These are phyloP conservation scores for Pollenia amentaria DNA, from an alignment of 2,888 invertebrate genomes.

Conservation along the genomic window DNA sequence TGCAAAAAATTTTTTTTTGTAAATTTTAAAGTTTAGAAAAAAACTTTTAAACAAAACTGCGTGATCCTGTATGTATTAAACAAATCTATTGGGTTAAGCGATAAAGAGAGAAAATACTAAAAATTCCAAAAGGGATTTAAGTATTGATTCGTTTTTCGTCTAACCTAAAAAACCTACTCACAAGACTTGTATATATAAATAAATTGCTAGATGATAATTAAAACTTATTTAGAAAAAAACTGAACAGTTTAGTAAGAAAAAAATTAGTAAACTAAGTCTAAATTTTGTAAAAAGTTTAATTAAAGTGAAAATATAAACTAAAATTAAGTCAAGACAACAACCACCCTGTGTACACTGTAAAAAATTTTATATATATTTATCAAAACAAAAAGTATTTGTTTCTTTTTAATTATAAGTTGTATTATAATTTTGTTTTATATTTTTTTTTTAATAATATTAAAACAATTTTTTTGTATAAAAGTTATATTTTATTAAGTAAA, in stretches of 20 bases:
- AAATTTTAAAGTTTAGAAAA: constrained; percentile 75
- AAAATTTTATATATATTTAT: constrained; percentile 57
- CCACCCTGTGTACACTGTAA: constrained; percentile 75
- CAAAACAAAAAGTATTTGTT: constrained; percentile 7
- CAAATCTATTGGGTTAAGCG: constrained; percentile 41
- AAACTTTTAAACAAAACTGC: constrained; percentile 60
- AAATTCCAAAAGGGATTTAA: not conserved
- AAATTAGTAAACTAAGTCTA: constrained; percentile 69
- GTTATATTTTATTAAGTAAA: constrained; percentile 63
- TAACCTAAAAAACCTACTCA: constrained; percentile 77
- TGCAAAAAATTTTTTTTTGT: constrained; percentile 1
- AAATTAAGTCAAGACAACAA: constrained; percentile 75
- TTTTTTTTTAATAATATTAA: not conserved
- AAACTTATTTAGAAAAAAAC: constrained; percentile 75
- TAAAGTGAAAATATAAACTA: constrained; percentile 31
- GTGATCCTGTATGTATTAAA: constrained; percentile 74
- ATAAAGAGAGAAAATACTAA: constrained; percentile 32
- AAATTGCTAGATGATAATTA: constrained; percentile 78
- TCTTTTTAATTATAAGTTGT: constrained; percentile 62
- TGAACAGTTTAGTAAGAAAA: constrained; percentile 54
- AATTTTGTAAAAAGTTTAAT: constrained; percentile 77
- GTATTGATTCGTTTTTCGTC: constrained; percentile 3
- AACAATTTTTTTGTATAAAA: constrained; percentile 68
- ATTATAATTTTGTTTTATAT: constrained; percentile 65
- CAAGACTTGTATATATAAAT: constrained; percentile 82